Evolutionary conservation across 2,113 vertebrate genomes (phyloP).

Genomic region (Eptesicus fuscus): DNA sequence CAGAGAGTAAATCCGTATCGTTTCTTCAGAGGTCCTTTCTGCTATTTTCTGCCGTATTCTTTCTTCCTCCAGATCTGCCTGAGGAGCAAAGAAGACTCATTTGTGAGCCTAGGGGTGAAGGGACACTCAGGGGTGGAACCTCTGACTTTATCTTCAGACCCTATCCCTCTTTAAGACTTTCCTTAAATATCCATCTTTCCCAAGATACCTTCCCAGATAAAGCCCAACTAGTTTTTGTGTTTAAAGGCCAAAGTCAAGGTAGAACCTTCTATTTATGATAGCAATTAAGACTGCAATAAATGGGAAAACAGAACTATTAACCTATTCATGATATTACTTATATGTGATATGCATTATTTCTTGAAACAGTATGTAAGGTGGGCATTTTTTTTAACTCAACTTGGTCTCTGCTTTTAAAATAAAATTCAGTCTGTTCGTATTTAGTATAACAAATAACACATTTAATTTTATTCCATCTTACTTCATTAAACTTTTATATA

Average conservation of each 20-base stretch:
- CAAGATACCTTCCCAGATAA: not conserved
- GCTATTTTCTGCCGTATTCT: constrained; percentile 90
- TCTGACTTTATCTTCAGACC: not conserved
- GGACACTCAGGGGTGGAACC: not conserved
- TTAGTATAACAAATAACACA: not conserved
- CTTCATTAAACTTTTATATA: not conserved
- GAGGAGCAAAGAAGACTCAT: constrained; percentile 67
- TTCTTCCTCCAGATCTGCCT: constrained; percentile 95
- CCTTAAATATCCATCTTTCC: not conserved
- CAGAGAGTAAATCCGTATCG: constrained; percentile 87
- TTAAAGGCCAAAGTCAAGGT: not conserved
- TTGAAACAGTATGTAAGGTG: not conserved
- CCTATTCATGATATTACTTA: not conserved
- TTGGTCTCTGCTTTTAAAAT: not conserved
- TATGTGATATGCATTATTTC: not conserved
- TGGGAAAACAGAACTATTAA: not conserved
- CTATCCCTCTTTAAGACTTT: not conserved
- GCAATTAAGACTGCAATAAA: not conserved
- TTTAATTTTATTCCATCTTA: not conserved
- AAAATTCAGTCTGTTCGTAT: not conserved
- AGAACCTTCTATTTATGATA: not conserved
- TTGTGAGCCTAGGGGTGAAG: constrained; percentile 36
- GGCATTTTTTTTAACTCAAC: not conserved
- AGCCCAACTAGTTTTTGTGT: not conserved
- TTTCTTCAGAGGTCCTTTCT: constrained; percentile 86